These are phyloP conservation scores for Ariolimax columbianus DNA, from an alignment of 2,888 invertebrate species.

Conservation along the genomic window DNA sequence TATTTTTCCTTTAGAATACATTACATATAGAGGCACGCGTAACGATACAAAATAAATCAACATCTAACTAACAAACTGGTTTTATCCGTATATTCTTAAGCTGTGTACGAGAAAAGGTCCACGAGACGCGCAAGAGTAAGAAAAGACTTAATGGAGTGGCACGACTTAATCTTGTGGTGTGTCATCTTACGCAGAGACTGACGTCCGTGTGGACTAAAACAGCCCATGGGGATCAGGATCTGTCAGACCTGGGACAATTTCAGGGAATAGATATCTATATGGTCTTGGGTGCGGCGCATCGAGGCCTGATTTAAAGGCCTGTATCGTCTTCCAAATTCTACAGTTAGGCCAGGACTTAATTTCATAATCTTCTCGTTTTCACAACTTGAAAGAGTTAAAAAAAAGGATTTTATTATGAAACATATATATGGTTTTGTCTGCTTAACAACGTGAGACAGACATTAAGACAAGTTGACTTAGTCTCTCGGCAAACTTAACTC, in stretches of 20 bases:
- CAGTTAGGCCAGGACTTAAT: neutral
- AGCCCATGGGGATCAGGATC: neutral
- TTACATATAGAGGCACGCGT: too few species aligned
- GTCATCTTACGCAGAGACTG: neutral
- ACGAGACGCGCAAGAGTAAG: neutral
- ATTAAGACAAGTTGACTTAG: neutral
- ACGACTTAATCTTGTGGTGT: neutral
- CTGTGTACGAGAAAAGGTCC: neutral
- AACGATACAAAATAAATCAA: too few species aligned
- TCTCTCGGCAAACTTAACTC: neutral
- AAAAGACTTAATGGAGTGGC: constrained; percentile 3
- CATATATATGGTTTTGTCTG: neutral
- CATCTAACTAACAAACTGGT: too few species aligned
- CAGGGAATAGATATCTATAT: neutral
- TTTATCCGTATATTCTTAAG: neutral
- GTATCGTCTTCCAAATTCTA: neutral
- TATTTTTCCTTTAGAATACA: too few species aligned
- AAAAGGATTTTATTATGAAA: too few species aligned
- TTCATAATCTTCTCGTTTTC: neutral
- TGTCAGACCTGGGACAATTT: neutral
- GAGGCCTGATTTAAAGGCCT: too few species aligned
- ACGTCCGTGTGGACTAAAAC: neutral
- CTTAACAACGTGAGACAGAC: neutral
- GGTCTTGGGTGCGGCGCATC: neutral
- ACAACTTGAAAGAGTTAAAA: neutral